Conservation (phyloP, 1,140 invertebrate species). For the Asobara japonica region DNA sequence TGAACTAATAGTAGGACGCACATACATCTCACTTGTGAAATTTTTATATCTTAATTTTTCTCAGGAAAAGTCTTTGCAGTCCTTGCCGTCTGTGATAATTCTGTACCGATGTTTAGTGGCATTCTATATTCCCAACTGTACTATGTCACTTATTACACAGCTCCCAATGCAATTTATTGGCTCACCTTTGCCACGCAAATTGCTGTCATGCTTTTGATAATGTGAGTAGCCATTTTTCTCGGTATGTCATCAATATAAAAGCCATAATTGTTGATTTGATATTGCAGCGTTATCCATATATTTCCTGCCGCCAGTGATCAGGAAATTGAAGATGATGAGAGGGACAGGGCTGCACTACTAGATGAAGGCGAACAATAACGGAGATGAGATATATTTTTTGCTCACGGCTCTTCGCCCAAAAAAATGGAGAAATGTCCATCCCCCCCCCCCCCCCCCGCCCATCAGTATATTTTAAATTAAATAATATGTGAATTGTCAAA, state of each 20-base stretch:
- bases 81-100: conserved; percentile 80
- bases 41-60: no score
- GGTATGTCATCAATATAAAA: background rate
- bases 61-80: conserved; percentile 78
- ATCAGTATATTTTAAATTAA: no score
- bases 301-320: background rate
- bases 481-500: no score
- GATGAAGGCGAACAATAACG: no score
- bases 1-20: no score
- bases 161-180: conserved; percentile 72
- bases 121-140: conserved; percentile 77
- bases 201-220: conserved; percentile 69
- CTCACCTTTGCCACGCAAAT: conserved; percentile 76
- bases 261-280: background rate
- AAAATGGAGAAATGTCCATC: no score
- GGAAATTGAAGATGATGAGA: background rate
- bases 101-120: conserved; percentile 76
- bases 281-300: conserved; percentile 17
- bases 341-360: background rate
- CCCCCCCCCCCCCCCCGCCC: no score
- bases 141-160: conserved; percentile 70
- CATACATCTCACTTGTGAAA: no score
- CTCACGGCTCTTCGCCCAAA: no score
- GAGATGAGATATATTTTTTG: no score
- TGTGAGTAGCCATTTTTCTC: conserved; percentile 67